Evolutionary conservation across 2,113 vertebrate genomes (phyloP), one percentile per base, ranked within the genome.

Genomic region (Dascyllus trimaculatus): DNA sequence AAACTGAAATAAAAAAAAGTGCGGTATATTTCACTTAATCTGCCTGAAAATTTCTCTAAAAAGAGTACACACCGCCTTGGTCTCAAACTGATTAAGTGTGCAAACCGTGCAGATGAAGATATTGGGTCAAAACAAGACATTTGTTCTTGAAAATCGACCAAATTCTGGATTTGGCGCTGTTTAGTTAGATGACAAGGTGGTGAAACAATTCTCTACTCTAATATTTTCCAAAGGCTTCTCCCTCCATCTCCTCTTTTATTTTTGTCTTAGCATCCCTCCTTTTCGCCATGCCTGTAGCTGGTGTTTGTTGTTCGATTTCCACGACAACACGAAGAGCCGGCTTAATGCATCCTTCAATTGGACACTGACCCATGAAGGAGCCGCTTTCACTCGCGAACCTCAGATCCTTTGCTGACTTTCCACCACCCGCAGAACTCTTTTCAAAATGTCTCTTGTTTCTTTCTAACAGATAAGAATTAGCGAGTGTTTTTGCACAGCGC

Each of bases 251-350:
- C 11, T 75, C 53, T 45, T 67, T 68, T 67, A 65, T 74, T 79
- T 75, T 83, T 77, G 61, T 70, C 48, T 72, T 61, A 10, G 71
- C 68, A 72, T 85, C 60, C 45, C 38, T 26, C 19, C 14, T 3
- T 35, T 86, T 78, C 61, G 66, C 84, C 71, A 63, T 77, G 65
- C 24, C 71, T 35, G 21, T 60, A 77, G 72, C 75, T 76, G 64
- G 48, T 87, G 85, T 90, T 91, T 89, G 85, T 86, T 88, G 66
- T 82, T 46, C 15, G 25, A 85, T 89, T 90, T 86, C 88, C 85
- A 80, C 49, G 83, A 86, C 88, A 89, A 89, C 89, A 60, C 0
- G 19, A 77, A 69, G 52, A 82, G 64, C 57, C 56, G 51, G 10
- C 75, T 85, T 79, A 25, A 64, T 10, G 7, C 71, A 71, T 81